phyloP scores from a whole-genome alignment of 2,888 invertebrate genomes.

The Stenoptilia bipunctidactyla region DNA sequence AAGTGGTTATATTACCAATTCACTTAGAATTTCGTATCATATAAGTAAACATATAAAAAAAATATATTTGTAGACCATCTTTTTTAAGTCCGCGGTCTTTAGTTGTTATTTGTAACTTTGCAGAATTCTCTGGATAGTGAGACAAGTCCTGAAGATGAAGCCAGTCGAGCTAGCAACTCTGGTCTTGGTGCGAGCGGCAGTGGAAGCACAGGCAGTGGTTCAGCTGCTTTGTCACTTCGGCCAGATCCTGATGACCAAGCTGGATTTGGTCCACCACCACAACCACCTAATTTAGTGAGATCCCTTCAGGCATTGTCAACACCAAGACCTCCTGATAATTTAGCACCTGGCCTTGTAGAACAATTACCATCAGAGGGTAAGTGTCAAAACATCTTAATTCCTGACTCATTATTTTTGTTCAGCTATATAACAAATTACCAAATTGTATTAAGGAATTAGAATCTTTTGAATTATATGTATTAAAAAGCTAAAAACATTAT shows the following conservation, averaged over 20 bases:
- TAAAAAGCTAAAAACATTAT: not conserved
- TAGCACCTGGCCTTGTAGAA: slow-evolving; percentile 76
- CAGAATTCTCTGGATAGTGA: slow-evolving; percentile 59
- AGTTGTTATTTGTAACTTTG: slow-evolving; percentile 7
- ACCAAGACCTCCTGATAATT: slow-evolving; percentile 69
- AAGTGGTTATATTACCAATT: slow-evolving; percentile 19
- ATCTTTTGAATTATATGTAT: not conserved
- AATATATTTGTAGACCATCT: no score
- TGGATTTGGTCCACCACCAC: slow-evolving; percentile 45
- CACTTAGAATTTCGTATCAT: not conserved
- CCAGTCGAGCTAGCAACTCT: slow-evolving; percentile 43
- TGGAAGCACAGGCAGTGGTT: slow-evolving; percentile 26
- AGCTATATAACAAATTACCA: no score
- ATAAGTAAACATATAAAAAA: not conserved
- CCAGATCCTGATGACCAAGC: slow-evolving; percentile 21
- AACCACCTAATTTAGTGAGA: slow-evolving; percentile 70
- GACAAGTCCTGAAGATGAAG: slow-evolving; percentile 58
- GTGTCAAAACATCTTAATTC: no score
- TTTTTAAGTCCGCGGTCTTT: no score
- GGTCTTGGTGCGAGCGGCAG: slow-evolving; percentile 42
- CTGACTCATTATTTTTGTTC: no score
- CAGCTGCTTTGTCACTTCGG: not conserved
- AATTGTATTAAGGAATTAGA: no score
- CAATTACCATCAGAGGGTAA: slow-evolving; percentile 80
- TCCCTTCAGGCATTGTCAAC: slow-evolving; percentile 73